These are phyloP conservation scores for Parascotia fuliginaria DNA, from an alignment of 2,888 invertebrate species.

Conservation along the genomic window DNA sequence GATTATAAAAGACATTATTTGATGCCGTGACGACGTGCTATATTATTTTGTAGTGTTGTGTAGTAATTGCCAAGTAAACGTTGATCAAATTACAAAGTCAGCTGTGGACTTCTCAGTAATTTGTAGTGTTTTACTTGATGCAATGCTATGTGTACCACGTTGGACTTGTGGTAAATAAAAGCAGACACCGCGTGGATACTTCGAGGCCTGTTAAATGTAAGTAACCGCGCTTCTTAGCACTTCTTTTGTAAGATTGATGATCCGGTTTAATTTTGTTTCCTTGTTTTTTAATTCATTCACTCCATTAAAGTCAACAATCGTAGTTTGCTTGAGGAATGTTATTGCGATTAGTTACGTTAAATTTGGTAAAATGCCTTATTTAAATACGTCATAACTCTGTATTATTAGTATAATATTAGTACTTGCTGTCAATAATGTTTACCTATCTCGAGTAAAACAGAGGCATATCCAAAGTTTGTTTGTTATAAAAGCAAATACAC, in stretches of 20 bases:
- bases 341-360: slow-evolving; percentile 13
- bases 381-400: slow-evolving; percentile 15
- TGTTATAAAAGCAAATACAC: too few relatives aligned
- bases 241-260: slow-evolving; percentile 11
- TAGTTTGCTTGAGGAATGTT: slow-evolving; percentile 12
- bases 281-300: slow-evolving; percentile 20
- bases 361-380: slow-evolving; percentile 29
- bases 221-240: slow-evolving; percentile 23
- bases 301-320: slow-evolving; percentile 4
- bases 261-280: slow-evolving; percentile 32
- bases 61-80: slow-evolving; percentile 38
- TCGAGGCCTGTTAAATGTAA: slow-evolving; percentile 30
- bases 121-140: slow-evolving; percentile 59
- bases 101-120: slow-evolving; percentile 56
- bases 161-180: slow-evolving; percentile 62
- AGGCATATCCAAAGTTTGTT: slow-evolving; percentile 3
- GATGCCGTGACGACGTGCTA: slow-evolving; percentile 43
- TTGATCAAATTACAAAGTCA: slow-evolving; percentile 44
- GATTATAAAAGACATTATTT: slow-evolving; percentile 27
- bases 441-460: background rate
- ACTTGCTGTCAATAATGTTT: background rate
- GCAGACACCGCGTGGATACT: slow-evolving; percentile 37
- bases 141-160: slow-evolving; percentile 62
- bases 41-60: slow-evolving; percentile 49
- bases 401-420: slow-evolving; percentile 1